Conservation (phyloP, 2,113 vertebrate species). For the Mastomys coucha region DNA sequence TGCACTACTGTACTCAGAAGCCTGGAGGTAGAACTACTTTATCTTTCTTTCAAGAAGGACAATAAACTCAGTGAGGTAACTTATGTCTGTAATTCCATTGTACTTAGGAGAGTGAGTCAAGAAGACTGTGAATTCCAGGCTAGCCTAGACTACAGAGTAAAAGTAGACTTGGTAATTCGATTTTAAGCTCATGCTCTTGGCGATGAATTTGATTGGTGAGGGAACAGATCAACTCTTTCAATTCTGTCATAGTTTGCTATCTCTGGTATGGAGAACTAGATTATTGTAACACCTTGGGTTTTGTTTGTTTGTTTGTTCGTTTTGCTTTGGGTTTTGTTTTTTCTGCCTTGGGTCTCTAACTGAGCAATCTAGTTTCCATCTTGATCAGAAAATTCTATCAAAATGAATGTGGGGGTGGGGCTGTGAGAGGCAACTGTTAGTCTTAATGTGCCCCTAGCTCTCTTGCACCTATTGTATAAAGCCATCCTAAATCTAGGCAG, state of each 20-base stretch:
- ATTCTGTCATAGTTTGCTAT: conserved; percentile 43
- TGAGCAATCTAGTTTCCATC: not conserved
- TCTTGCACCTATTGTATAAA: not conserved
- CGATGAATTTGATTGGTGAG: not conserved
- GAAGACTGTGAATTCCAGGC: not conserved
- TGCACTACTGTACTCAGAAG: not conserved
- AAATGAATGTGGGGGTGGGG: not conserved
- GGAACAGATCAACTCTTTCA: not conserved
- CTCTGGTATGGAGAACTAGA: not conserved
- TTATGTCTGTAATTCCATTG: not conserved
- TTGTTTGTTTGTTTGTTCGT: no score
- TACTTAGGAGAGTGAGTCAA: not conserved
- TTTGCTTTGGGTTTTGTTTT: not conserved
- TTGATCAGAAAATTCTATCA: conserved; percentile 9
- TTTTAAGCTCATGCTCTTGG: not conserved
- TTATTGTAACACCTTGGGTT: not conserved
- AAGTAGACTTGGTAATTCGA: no score
- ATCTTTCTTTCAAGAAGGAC: conserved; percentile 31
- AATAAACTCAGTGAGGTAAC: not conserved
- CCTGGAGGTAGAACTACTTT: not conserved
- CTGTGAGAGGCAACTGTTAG: not conserved
- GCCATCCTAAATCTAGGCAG: conserved; percentile 15
- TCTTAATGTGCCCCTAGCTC: conserved; percentile 12
- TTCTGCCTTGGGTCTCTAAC: conserved; percentile 23
- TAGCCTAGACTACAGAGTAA: not conserved